Evolutionary conservation across 2,113 vertebrate species (phyloP).

Genomic region (Ramphastos sulfuratus): DNA sequence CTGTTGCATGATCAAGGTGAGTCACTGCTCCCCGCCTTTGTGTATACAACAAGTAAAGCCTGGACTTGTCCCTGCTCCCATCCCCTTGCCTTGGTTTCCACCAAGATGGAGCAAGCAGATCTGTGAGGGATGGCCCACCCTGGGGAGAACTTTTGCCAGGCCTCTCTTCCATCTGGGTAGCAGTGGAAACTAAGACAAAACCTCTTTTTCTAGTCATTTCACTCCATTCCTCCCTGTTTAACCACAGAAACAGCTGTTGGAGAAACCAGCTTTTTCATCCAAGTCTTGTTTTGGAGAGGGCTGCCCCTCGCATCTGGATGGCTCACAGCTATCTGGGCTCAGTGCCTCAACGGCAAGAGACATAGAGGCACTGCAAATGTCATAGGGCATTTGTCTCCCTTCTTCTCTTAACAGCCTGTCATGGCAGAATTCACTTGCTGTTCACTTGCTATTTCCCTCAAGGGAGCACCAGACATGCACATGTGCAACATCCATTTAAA

Average conservation of each 20-base stretch:
- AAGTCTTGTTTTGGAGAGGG: not conserved
- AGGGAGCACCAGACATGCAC: constrained; percentile 13
- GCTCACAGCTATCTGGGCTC: not conserved
- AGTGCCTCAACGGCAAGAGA: not conserved
- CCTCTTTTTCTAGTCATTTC: not conserved
- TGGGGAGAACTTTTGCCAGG: not conserved
- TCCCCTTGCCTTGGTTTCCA: not conserved
- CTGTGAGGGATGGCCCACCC: not conserved
- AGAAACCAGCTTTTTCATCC: not conserved
- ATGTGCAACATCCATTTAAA: constrained; percentile 47
- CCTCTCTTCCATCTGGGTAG: not conserved
- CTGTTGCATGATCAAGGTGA: constrained; percentile 4
- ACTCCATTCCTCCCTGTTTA: not conserved
- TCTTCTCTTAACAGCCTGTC: not conserved
- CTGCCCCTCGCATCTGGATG: not conserved
- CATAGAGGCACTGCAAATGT: not conserved
- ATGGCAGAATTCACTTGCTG: not conserved
- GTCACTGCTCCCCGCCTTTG: not conserved
- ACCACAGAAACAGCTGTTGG: not conserved
- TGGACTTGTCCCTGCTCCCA: not conserved
- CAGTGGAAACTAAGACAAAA: not conserved
- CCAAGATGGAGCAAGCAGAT: not conserved
- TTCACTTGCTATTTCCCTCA: not conserved
- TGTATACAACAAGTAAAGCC: not conserved
- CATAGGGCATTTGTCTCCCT: fast-evolving